A percentile compares a stretch with the other conserved stretches of the same genome.
These are phyloP conservation scores for Sardinella longiceps DNA, from an alignment of 2,797 vertebrate genomes.

Conservation along the genomic window DNA sequence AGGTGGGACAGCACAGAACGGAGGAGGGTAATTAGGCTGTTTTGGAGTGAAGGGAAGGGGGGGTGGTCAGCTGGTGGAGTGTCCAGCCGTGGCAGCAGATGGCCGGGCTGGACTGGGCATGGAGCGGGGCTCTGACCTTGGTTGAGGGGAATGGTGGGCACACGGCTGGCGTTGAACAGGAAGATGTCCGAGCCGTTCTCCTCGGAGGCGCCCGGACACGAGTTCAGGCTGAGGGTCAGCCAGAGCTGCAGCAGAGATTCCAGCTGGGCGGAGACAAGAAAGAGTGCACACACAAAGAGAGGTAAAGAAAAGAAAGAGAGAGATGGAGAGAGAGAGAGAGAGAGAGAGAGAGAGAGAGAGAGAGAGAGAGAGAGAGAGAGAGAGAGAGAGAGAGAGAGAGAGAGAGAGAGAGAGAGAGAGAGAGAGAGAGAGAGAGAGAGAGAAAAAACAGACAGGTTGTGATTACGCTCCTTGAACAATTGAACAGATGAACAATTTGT, in stretches of 20 bases:
- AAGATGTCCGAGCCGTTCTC: conserved; percentile 93
- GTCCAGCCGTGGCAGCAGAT: background rate
- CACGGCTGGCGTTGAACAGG: conserved; percentile 92
- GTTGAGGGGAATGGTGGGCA: conserved; percentile 93
- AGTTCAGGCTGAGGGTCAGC: conserved; percentile 97
- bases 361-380: background rate
- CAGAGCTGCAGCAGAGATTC: conserved; percentile 96
- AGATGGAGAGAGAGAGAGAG: background rate
- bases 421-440: background rate
- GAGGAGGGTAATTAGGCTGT: background rate
- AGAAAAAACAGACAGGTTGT: background rate
- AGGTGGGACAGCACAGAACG: background rate
- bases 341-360: background rate
- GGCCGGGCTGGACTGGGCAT: background rate
- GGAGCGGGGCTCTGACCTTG: conserved; percentile 81
- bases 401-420: background rate
- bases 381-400: background rate
- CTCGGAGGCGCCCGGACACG: conserved; percentile 83
- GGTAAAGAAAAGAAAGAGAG: background rate
- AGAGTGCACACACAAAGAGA: background rate
- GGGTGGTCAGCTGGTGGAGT: background rate
- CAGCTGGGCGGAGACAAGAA: conserved; percentile 74
- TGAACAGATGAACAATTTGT: background rate
- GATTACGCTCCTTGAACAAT: no score
- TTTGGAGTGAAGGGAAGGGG: background rate